These are phyloP conservation scores for Tautogolabrus adspersus DNA, from an alignment of 2,113 vertebrate genomes.

Conservation along the genomic window DNA sequence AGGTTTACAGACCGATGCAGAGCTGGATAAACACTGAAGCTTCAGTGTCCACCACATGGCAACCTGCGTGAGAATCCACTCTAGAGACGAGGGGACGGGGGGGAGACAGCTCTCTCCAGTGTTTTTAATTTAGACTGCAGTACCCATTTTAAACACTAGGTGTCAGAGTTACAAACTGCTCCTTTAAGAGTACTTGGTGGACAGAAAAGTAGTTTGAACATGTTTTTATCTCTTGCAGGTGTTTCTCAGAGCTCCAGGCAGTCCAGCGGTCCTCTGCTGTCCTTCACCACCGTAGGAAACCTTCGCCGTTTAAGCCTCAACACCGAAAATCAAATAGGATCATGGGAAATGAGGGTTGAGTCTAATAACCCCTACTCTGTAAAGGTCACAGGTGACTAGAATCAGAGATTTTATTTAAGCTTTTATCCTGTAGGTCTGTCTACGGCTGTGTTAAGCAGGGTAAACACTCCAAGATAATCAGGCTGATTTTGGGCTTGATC, in stretches of 20 bases:
- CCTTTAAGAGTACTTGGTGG: background rate
- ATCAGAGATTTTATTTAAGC: background rate
- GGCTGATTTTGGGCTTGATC: no score
- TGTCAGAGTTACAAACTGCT: no score
- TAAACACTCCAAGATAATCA: no score
- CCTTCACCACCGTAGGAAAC: slow-evolving; percentile 68
- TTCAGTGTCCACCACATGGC: no score
- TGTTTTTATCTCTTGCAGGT: slow-evolving; percentile 48
- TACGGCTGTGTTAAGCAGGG: no score
- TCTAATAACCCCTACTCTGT: slow-evolving; percentile 71
- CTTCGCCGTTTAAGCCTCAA: slow-evolving; percentile 60
- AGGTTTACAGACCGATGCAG: no score
- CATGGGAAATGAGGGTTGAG: slow-evolving; percentile 70
- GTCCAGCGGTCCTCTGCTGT: slow-evolving; percentile 66
- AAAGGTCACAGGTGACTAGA: slow-evolving; percentile 75
- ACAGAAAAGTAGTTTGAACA: background rate
- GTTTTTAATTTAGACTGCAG: no score
- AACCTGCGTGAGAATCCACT: no score
- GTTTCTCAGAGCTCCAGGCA: slow-evolving; percentile 64
- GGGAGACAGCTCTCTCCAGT: no score
- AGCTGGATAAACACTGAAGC: no score
- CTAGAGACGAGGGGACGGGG: no score
- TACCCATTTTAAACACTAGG: no score
- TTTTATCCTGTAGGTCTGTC: background rate
- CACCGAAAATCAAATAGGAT: slow-evolving; percentile 61